Evolutionary conservation across 2,888 invertebrate species (phyloP), one percentile per base, ranked within the genome.

Genomic region (Drosophila tripunctata): DNA sequence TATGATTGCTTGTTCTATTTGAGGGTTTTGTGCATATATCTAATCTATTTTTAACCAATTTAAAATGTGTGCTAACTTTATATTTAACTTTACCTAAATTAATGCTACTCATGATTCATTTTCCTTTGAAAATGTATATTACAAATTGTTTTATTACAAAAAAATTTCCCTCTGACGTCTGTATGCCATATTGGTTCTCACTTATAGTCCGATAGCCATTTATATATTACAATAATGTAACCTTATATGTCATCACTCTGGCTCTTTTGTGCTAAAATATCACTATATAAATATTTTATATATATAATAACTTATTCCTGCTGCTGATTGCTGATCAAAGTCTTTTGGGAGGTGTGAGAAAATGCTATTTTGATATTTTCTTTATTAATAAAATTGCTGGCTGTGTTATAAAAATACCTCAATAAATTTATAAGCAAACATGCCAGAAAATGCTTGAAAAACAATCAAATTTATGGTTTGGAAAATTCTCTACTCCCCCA

Each of bases 321-420:
- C n/a, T 12, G 12, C 51, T 47, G 30, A 35, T 17, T 35, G 12
- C 41, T 50, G 64, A 83, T 79, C 67, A 67, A 67, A 64, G 72
- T 12, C 51, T 14, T 10, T 3, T 2, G 27, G 2, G 52, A 62
- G 48, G 83, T 79, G 83, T 41, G 63, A 77, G 33, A 67, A 68
- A 67, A 64, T 51, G 10, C 21, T 62, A 36, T 36, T 48, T 48
- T 17, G 19, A 47, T 61, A 19, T 47, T 47, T 35, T 38, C 41
- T 74, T 74, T 78, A 67, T 73, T 47, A 24, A 14, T 35, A n/a
- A n/a, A n/a, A n/a, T 17, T 56, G 22, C 10, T 15, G 12, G 22
- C 33, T 14, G 15, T 27, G 70, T 27, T 50, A 56, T 71, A 43
- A 56, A 71, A 73, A 60, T 36, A 55, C 27, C 7, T 10, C 30